phyloP scores from a whole-genome alignment of 2,113 vertebrate genomes.

The Oreochromis spilurus region DNA sequence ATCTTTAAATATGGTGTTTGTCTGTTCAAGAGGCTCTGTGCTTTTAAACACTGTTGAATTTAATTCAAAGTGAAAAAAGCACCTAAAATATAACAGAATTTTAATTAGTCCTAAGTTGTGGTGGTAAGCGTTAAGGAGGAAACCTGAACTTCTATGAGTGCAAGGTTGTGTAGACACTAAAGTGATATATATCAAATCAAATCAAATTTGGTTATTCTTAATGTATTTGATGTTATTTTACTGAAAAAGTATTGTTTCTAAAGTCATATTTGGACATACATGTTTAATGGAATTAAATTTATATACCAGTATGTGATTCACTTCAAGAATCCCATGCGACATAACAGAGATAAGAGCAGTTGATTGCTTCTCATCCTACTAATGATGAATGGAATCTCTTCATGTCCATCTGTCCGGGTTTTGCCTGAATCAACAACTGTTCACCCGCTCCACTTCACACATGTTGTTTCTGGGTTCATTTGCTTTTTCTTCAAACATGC shows the following conservation, averaged over 20 bases:
- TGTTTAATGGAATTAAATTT: not conserved
- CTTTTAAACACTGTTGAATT: not conserved
- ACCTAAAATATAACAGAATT: not conserved
- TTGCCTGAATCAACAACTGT: not conserved
- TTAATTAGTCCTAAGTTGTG: accelerated
- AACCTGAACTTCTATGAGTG: not conserved
- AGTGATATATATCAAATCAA: not conserved
- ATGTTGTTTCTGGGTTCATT: not conserved
- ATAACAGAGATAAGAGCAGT: not conserved
- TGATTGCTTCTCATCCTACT: not conserved
- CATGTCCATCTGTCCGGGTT: not conserved
- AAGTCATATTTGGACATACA: not conserved
- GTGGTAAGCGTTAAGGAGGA: accelerated
- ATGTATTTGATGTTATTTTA: not conserved
- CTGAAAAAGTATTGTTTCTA: not conserved
- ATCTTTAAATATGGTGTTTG: not conserved
- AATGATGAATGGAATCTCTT: no score
- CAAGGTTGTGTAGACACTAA: accelerated
- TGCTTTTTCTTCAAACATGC: not conserved
- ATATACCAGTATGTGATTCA: not conserved
- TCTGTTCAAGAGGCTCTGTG: not conserved
- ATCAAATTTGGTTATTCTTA: not conserved
- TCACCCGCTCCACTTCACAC: not conserved
- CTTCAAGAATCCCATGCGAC: not conserved
- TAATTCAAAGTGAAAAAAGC: not conserved